phyloP scores from a whole-genome alignment of 2,113 vertebrate species.

The Agapornis roseicollis region DNA sequence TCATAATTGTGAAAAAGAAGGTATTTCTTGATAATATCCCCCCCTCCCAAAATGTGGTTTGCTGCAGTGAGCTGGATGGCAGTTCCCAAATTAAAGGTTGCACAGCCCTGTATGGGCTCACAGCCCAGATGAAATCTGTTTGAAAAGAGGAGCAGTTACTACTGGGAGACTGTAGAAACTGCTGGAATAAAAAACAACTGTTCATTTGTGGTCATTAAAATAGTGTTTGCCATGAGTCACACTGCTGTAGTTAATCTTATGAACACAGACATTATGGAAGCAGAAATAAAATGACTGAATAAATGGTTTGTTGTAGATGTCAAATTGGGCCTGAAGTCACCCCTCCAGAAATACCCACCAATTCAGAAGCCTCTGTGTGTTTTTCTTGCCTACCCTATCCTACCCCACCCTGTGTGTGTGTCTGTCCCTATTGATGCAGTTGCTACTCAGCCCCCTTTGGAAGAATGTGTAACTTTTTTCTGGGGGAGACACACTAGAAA shows the following conservation, averaged over 20 bases:
- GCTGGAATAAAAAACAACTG: background rate
- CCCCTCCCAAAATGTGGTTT: accelerated
- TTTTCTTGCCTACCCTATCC: background rate
- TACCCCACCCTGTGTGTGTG: no score
- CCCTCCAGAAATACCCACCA: background rate
- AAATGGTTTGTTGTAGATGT: background rate
- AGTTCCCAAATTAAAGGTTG: background rate
- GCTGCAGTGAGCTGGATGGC: background rate
- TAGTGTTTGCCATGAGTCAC: background rate
- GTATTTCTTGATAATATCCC: background rate
- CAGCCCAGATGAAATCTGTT: background rate
- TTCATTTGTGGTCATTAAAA: background rate
- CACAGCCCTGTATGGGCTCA: background rate
- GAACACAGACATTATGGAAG: background rate
- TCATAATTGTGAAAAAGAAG: background rate
- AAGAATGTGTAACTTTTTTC: accelerated
- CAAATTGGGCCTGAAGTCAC: background rate
- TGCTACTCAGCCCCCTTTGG: background rate
- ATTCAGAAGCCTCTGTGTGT: background rate
- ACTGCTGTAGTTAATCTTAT: background rate
- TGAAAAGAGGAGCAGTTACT: background rate
- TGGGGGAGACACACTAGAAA: background rate
- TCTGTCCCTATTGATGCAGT: no score
- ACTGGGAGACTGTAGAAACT: background rate
- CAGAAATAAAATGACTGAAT: background rate